phyloP scores from a whole-genome alignment of 2,888 invertebrate genomes.

The Flexamia atlantica region DNA sequence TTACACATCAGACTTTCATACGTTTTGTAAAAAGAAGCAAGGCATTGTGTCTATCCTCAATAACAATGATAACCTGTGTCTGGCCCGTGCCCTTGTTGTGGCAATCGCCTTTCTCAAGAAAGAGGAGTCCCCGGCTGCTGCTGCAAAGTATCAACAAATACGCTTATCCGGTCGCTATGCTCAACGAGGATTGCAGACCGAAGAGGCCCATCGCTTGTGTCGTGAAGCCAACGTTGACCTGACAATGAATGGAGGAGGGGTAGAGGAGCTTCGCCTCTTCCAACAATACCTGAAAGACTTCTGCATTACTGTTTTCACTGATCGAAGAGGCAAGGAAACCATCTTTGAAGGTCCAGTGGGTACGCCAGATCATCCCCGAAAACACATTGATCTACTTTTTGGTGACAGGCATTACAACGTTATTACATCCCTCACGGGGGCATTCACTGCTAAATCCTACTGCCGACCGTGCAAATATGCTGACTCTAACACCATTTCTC shows the following conservation, averaged over 20 bases:
- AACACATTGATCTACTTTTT: constrained; percentile 29
- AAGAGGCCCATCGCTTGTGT: constrained; percentile 13
- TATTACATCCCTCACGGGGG: constrained; percentile 22
- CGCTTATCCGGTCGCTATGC: not conserved
- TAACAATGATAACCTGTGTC: constrained; percentile 62
- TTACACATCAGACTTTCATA: constrained; percentile 1
- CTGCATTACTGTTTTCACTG: constrained; percentile 14
- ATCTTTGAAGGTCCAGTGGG: constrained; percentile 42
- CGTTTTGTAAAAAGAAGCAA: constrained; percentile 2
- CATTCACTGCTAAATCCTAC: constrained; percentile 20
- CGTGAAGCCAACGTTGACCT: constrained; percentile 1
- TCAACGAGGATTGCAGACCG: not conserved
- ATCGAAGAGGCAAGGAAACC: constrained; percentile 14
- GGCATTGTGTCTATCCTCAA: not conserved
- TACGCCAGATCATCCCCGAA: not conserved
- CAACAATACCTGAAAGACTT: constrained; percentile 18
- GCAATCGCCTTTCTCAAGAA: constrained; percentile 63
- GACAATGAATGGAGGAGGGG: constrained; percentile 22
- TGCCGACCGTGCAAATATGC: constrained; percentile 20
- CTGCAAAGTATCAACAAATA: not conserved
- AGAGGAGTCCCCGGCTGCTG: constrained; percentile 27
- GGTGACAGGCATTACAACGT: constrained; percentile 41
- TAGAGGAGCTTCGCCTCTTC: constrained; percentile 5
- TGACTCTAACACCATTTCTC: not conserved
- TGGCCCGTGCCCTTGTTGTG: constrained; percentile 63